Percentiles rank a stretch among this genome's conserved stretches.
These are phyloP conservation scores for Trypoxylus dichotomus DNA, from an alignment of 1,140 invertebrate species.

Conservation along the genomic window DNA sequence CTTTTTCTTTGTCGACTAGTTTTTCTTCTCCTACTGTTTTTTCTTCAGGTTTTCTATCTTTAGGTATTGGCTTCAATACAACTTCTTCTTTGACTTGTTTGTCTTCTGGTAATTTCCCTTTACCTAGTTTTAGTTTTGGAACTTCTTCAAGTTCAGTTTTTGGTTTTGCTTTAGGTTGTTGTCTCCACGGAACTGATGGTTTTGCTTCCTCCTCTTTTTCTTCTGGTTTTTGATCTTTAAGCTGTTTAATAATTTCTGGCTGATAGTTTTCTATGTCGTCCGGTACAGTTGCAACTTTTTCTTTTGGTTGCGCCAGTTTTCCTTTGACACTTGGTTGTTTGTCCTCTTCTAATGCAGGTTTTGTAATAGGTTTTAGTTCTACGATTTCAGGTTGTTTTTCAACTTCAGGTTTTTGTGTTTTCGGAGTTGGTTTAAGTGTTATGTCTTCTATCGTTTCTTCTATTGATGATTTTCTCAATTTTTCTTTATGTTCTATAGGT, in stretches of 20 bases:
- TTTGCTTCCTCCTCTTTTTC: constrained; percentile 42
- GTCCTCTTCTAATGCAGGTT: constrained; percentile 40
- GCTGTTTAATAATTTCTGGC: constrained; percentile 42
- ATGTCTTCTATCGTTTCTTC: constrained; percentile 43
- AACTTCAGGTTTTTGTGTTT: constrained; percentile 36
- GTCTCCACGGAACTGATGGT: constrained; percentile 43
- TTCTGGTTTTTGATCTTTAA: constrained; percentile 46
- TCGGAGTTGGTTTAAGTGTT: constrained; percentile 38
- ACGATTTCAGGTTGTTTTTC: constrained; percentile 34
- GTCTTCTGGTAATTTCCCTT: constrained; percentile 49
- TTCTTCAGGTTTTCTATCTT: constrained; percentile 49
- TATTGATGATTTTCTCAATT: constrained; percentile 17
- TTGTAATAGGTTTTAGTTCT: constrained; percentile 49
- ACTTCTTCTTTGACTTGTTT: constrained; percentile 52
- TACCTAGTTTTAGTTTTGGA: constrained; percentile 47
- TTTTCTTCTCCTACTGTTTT: constrained; percentile 52
- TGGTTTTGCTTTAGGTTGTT: constrained; percentile 45
- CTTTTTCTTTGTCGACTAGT: constrained; percentile 50
- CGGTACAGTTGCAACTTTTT: constrained; percentile 32
- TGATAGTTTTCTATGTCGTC: constrained; percentile 42
- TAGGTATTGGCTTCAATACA: constrained; percentile 53
- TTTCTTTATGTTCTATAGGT: constrained; percentile 38
- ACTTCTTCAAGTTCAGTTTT: constrained; percentile 42
- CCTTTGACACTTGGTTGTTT: constrained; percentile 34
- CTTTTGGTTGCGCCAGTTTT: constrained; percentile 33